Evolutionary conservation across 2,797 vertebrate species (phyloP).

Genomic region (Oophaga sylvatica): DNA sequence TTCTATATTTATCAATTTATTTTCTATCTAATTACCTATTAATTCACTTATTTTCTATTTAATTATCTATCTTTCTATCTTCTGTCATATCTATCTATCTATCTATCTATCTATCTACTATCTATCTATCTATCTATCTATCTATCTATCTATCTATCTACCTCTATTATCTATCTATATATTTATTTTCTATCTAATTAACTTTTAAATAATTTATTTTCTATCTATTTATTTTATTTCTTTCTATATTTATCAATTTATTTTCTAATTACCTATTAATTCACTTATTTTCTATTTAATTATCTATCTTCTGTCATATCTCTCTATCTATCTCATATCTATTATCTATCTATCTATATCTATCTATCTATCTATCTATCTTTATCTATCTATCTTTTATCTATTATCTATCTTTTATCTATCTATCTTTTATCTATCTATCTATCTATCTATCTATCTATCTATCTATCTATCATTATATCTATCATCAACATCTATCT

Average conservation of each 20-base stretch:
- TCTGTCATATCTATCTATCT: neutral
- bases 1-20: neutral
- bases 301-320: too few species aligned
- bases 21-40: neutral
- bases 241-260: neutral
- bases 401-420: too few species aligned
- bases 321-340: too few species aligned
- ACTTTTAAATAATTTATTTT: neutral
- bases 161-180: neutral
- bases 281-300: neutral
- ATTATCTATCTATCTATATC: neutral
- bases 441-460: too few species aligned
- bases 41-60: neutral
- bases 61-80: neutral
- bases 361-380: too few species aligned
- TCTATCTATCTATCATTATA: too few species aligned
- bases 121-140: neutral
- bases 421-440: too few species aligned
- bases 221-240: too few species aligned
- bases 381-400: too few species aligned
- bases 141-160: constrained; percentile 2
- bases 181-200: neutral
- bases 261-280: neutral
- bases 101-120: neutral
- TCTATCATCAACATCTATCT: too few species aligned